A percentile compares a stretch with the other conserved stretches of the same genome.
These are phyloP conservation scores for Tonatia bakeri DNA, from an alignment of 2,113 vertebrate genomes.

Conservation along the genomic window DNA sequence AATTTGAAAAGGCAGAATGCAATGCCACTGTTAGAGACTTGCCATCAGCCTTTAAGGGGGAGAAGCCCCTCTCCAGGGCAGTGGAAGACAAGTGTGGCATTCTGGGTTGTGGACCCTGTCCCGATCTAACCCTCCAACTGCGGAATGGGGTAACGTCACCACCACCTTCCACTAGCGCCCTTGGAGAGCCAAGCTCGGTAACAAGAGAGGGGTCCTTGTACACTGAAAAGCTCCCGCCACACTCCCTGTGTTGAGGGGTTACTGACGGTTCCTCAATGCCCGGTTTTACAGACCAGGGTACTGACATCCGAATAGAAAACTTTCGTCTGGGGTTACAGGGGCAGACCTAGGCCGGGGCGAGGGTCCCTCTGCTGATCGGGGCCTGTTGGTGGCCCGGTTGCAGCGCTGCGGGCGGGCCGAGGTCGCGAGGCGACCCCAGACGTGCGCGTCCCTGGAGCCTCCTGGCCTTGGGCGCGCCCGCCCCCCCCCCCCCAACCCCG, in stretches of 20 bases:
- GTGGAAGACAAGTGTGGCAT: neutral
- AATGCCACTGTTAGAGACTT: constrained; percentile 22
- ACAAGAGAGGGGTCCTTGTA: neutral
- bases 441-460: neutral
- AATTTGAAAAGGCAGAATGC: constrained; percentile 54
- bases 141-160: neutral
- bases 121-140: neutral
- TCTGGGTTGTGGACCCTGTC: neutral
- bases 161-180: neutral
- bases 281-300: neutral
- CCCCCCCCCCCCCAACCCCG: too few relatives aligned
- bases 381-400: neutral
- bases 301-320: neutral
- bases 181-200: neutral
- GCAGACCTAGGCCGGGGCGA: neutral
- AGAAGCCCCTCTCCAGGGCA: neutral
- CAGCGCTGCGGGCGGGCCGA: neutral
- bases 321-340: neutral
- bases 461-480: neutral
- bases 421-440: neutral
- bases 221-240: neutral
- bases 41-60: neutral
- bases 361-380: neutral
- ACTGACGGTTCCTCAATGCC: neutral
- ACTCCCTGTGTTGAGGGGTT: neutral